Percentiles rank a stretch among this genome's conserved stretches.
phyloP scores from a whole-genome alignment of 2,113 vertebrate species.

The Mustelus asterias region DNA sequence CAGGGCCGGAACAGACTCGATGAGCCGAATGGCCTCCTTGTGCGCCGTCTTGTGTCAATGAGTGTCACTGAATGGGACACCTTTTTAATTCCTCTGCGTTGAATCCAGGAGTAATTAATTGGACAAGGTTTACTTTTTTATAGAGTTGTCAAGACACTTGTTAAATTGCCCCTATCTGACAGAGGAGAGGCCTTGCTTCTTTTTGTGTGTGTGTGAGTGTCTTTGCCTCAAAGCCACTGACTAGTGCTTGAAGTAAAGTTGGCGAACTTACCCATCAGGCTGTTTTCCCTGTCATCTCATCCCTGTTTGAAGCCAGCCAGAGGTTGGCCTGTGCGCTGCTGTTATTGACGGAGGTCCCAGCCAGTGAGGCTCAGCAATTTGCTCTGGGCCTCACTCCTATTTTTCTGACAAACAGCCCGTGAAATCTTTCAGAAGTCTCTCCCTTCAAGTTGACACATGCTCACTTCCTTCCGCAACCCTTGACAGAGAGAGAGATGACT shows the following conservation, averaged over 20 bases:
- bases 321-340: too few relatives aligned
- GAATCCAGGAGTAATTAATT: background rate
- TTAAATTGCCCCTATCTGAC: background rate
- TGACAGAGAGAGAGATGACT: background rate
- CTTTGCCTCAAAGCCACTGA: background rate
- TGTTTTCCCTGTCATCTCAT: background rate
- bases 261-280: background rate
- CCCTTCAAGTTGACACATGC: slow-evolving; percentile 2
- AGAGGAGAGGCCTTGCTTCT: background rate
- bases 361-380: background rate
- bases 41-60: too few relatives aligned
- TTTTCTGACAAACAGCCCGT: background rate
- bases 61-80: background rate
- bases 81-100: background rate
- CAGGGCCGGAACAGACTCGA: too few relatives aligned
- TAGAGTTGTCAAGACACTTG: background rate
- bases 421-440: background rate
- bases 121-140: background rate
- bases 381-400: background rate
- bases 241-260: background rate
- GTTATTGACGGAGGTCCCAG: background rate
- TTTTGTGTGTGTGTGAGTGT: background rate
- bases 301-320: background rate
- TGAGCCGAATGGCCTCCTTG: too few relatives aligned
- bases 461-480: slow-evolving; percentile 28